phyloP scores from a whole-genome alignment of 2,113 vertebrate species.

The Cervus canadensis region DNA sequence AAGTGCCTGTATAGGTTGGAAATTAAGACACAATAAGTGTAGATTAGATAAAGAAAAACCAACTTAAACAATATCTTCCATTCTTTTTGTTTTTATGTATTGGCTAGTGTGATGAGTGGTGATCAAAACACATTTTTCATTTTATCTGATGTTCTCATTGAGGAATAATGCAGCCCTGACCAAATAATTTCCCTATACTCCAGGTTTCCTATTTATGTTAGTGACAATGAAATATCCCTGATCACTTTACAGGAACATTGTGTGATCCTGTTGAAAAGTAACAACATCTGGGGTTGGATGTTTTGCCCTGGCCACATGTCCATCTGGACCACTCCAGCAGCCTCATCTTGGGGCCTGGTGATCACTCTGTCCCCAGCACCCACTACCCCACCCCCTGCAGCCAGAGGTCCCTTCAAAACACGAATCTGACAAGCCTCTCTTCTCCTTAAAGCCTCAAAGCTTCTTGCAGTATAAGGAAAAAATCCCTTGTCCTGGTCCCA shows the following conservation, averaged over 20 bases:
- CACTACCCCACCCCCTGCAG: background rate
- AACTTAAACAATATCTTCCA: background rate
- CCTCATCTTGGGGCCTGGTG: background rate
- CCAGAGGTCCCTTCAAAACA: background rate
- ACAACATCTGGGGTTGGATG: background rate
- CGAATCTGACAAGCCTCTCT: background rate
- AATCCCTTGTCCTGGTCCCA: background rate
- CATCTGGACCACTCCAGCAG: background rate
- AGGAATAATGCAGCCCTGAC: background rate
- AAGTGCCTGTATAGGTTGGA: constrained; percentile 83
- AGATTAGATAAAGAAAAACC: background rate
- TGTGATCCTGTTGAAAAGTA: background rate
- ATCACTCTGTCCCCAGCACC: background rate
- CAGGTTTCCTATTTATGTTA: background rate
- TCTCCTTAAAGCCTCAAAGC: background rate
- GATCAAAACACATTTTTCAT: background rate
- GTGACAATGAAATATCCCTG: background rate
- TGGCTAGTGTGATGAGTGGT: background rate
- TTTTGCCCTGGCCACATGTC: background rate
- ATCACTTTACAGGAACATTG: background rate
- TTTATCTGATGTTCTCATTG: background rate
- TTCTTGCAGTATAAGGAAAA: background rate
- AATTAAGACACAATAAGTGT: background rate
- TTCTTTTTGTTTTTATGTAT: background rate
- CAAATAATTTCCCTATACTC: background rate